Conservation (phyloP, 2,888 invertebrate genomes). For the Drosophila villosipedis region DNA sequence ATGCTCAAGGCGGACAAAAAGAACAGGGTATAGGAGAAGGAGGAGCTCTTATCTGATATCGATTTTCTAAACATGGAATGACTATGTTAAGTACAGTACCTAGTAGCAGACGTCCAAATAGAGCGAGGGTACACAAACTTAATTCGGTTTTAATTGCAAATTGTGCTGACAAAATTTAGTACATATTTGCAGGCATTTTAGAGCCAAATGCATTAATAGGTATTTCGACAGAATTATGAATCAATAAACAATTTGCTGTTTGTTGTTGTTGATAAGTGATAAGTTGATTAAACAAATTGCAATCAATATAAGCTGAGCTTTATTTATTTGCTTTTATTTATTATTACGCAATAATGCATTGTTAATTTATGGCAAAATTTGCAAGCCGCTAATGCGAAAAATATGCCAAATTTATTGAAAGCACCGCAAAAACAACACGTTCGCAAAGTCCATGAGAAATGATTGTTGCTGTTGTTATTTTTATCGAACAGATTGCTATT, state of each 20-base stretch:
- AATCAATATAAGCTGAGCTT: conserved; percentile 40
- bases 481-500: conserved; percentile 57
- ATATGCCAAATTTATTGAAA: conserved; percentile 34
- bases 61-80: background rate
- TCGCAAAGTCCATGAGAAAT: conserved; percentile 44
- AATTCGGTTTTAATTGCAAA: background rate
- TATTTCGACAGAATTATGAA: background rate
- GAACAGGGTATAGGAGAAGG: background rate
- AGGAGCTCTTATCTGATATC: background rate
- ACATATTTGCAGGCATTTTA: background rate
- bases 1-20: background rate
- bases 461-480: conserved; percentile 13
- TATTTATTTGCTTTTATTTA: conserved; percentile 30
- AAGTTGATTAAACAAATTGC: conserved; percentile 28
- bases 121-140: background rate
- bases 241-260: background rate
- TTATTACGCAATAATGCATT: conserved; percentile 38
- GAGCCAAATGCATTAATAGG: background rate
- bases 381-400: conserved; percentile 39
- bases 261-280: background rate
- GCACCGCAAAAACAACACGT: conserved; percentile 43
- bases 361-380: conserved; percentile 48
- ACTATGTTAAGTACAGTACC: background rate
- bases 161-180: background rate
- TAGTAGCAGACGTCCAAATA: background rate